Conservation (phyloP, 1,140 invertebrate species). For the Brachionus rotundiformis region DNA sequence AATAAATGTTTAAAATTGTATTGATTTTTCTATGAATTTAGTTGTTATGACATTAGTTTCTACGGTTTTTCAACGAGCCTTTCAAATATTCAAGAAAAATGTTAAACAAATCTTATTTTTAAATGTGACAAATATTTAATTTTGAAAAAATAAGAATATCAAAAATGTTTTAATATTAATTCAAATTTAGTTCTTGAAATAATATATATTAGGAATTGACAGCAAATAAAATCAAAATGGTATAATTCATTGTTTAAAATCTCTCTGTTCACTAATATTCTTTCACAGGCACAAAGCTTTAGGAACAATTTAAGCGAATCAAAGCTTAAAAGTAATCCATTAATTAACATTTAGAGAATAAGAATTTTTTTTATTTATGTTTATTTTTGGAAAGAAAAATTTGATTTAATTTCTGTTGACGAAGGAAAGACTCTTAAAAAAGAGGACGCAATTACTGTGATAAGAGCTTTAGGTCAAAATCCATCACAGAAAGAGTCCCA, state of each 20-base stretch:
- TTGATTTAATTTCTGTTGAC: not conserved
- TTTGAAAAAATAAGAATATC: too few species aligned
- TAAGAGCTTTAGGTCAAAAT: conserved; percentile 42
- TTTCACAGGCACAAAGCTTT: not conserved
- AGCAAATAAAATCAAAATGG: conserved; percentile 25
- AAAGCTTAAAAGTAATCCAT: not conserved
- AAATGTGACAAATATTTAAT: too few species aligned
- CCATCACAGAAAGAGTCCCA: conserved; percentile 12
- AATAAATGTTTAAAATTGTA: not conserved
- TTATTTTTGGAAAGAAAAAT: not conserved
- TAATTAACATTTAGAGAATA: not conserved
- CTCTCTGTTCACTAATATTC: not conserved
- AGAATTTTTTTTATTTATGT: not conserved
- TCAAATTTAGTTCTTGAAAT: too few species aligned
- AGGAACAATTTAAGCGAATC: not conserved
- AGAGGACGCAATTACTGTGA: conserved; percentile 39
- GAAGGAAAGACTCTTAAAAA: not conserved
- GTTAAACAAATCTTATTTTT: not conserved
- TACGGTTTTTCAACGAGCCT: not conserved
- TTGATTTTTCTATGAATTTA: not conserved
- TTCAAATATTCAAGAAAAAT: not conserved
- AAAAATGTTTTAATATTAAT: too few species aligned
- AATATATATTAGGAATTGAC: too few species aligned
- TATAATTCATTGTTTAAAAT: too few species aligned
- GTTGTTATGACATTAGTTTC: conserved; percentile 40